Base-by-base conservation (phyloP, 2,888 invertebrate genomes). In the Macroteleia sp. region DNA sequence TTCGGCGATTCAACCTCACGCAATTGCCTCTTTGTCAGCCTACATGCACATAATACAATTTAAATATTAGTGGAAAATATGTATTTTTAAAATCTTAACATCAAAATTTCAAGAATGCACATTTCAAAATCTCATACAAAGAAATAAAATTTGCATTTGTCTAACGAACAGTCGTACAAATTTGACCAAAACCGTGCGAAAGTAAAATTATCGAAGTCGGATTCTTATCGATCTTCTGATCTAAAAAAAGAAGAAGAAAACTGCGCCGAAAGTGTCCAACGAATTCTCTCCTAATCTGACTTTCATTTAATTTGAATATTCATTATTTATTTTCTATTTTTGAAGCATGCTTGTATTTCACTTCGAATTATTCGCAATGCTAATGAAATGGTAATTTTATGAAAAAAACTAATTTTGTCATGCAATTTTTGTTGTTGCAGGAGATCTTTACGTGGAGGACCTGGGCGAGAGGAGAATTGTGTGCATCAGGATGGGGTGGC, bases 391-490 rank as follows among this genome's bases (percentile, higher is more conserved):
- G 22, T 57, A 57, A 57, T 42, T 42, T 17, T 9, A 16, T 16
- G 20, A 17, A 20, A 19, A 25, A 14, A 12, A 34, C 34, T 50
- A 44, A 50, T 34, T 52, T 22, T 19, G 42, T 41, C 19, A 12
- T 39, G 25, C 14, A 19, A 42, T 59, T 41, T 57, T 46, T 42
- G 39, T 66, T 71, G 62, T 85, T 85, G 16, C 86, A 91, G 91
- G 91, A 64, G 91, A 91, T 78, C 84, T 91, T 52, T 90, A 90
- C 83, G 91, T 91, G 56, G 91, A 91, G 83, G 88, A 90, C 64
- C 82, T 90, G 59, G 86, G 81, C 52, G 90, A 90, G 80, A 87
- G 88, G 50, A 85, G 88, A 78, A 87, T 86, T 78, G 90, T 91
- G 50, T 88, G 86, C 77, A 90, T 91, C 81, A 85, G 90, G 66